Evolutionary conservation across 2,113 vertebrate genomes (phyloP).

Genomic region (Pelmatolapia mariae): DNA sequence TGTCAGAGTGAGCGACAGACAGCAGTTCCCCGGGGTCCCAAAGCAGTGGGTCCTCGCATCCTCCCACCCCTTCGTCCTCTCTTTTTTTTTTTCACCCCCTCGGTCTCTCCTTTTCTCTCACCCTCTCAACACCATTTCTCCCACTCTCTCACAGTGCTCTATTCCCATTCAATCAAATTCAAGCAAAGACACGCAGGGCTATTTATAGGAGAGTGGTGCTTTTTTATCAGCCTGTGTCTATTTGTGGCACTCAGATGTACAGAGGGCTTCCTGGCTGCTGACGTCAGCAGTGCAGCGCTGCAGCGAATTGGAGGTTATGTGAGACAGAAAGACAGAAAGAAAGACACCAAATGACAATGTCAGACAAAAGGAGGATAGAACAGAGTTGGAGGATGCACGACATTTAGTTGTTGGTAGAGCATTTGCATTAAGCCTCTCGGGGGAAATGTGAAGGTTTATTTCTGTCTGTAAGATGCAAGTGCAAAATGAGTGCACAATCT

Average conservation of each 20-base stretch:
- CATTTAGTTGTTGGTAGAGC: background rate
- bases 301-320: slow-evolving; percentile 50
- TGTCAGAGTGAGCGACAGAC: slow-evolving; percentile 61
- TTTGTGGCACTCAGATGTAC: slow-evolving; percentile 73
- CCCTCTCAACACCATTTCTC: background rate
- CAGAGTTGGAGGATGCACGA: background rate
- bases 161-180: slow-evolving; percentile 64
- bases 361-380: background rate
- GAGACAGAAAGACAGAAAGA: background rate
- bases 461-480: slow-evolving; percentile 17
- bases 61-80: slow-evolving; percentile 1
- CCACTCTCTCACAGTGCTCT: slow-evolving; percentile 8
- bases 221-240: slow-evolving; percentile 74
- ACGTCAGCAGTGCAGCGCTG: slow-evolving; percentile 70
- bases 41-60: background rate
- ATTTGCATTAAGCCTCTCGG: slow-evolving; percentile 22
- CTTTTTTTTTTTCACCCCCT: background rate
- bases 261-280: slow-evolving; percentile 76
- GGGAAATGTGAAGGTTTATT: slow-evolving; percentile 45
- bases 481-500: background rate
- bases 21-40: slow-evolving; percentile 35
- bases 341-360: slow-evolving; percentile 1
- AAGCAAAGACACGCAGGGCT: slow-evolving; percentile 64
- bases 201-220: slow-evolving; percentile 73
- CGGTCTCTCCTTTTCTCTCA: background rate